Evolutionary conservation across 2,888 invertebrate species (phyloP).

Genomic region (Archips crataeganus): DNA sequence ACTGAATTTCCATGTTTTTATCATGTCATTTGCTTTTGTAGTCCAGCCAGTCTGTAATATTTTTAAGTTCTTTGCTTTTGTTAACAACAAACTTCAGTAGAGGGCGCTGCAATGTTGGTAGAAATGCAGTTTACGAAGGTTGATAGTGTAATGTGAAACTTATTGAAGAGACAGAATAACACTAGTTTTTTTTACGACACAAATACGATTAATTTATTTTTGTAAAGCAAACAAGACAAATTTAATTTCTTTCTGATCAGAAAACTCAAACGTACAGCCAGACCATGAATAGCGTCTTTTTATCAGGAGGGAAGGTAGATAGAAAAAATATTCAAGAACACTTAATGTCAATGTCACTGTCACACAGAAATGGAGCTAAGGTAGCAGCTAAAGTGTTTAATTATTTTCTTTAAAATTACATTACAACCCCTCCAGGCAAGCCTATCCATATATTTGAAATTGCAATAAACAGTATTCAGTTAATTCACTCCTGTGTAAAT

Average conservation of each 20-base stretch:
- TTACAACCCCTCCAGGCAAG: neutral
- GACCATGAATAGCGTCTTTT: neutral
- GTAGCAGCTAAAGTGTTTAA: conserved; percentile 22
- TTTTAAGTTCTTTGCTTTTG: neutral
- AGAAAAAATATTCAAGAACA: neutral
- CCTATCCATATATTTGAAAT: neutral
- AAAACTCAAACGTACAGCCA: neutral
- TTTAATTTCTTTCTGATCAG: neutral
- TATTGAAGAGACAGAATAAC: neutral
- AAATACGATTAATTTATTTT: no score
- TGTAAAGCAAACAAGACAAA: neutral
- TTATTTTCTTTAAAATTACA: conserved; percentile 17
- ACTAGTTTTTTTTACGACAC: no score
- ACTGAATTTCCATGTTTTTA: neutral
- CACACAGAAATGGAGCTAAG: conserved; percentile 29
- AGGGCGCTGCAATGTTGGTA: conserved; percentile 23
- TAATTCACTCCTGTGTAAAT: neutral
- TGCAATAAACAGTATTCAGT: neutral
- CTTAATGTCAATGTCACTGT: conserved; percentile 11
- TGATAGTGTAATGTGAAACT: conserved; percentile 1
- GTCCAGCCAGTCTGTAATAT: neutral
- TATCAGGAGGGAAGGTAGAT: no score
- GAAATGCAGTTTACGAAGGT: conserved; percentile 8
- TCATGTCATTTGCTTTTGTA: neutral
- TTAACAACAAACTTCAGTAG: conserved; percentile 8